phyloP scores from a whole-genome alignment of 2,888 invertebrate genomes.

The Dyspetes luteomarginatus region DNA sequence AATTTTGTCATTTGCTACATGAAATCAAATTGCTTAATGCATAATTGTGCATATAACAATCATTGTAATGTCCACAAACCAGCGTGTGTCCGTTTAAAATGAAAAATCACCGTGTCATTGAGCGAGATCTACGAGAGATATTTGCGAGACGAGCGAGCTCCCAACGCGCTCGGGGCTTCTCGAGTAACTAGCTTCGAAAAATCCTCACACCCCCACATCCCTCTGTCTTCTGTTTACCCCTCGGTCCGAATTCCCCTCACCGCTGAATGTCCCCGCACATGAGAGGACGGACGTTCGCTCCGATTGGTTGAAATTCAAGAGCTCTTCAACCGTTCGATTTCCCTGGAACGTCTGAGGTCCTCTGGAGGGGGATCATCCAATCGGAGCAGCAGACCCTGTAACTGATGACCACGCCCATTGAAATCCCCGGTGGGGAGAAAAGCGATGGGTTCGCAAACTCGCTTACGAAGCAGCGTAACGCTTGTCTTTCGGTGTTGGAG shows the following conservation, averaged over 20 bases:
- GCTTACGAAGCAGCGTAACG: slow-evolving; percentile 27
- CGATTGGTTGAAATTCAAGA: slow-evolving; percentile 57
- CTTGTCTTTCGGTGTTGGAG: not conserved
- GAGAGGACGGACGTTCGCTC: slow-evolving; percentile 19
- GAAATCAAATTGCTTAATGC: not conserved
- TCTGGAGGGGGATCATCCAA: slow-evolving; percentile 48
- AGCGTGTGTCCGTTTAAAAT: slow-evolving; percentile 1
- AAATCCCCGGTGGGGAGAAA: slow-evolving; percentile 12
- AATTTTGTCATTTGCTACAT: not conserved
- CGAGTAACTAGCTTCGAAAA: slow-evolving; percentile 75
- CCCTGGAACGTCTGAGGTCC: not conserved
- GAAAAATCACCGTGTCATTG: slow-evolving; percentile 11
- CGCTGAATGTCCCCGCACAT: slow-evolving; percentile 1
- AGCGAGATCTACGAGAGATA: slow-evolving; percentile 24
- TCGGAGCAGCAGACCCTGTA: not conserved
- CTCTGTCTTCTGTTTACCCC: slow-evolving; percentile 45
- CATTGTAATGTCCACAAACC: not conserved
- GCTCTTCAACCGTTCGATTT: not conserved
- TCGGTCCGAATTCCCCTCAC: not conserved
- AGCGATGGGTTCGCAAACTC: slow-evolving; percentile 18
- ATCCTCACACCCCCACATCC: slow-evolving; percentile 76
- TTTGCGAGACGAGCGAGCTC: slow-evolving; percentile 65
- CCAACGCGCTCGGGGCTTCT: slow-evolving; percentile 76
- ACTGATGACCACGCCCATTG: slow-evolving; percentile 21
- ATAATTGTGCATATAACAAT: not conserved